Conservation (phyloP, 2,113 vertebrate genomes). For the Orycteropus afer region DNA sequence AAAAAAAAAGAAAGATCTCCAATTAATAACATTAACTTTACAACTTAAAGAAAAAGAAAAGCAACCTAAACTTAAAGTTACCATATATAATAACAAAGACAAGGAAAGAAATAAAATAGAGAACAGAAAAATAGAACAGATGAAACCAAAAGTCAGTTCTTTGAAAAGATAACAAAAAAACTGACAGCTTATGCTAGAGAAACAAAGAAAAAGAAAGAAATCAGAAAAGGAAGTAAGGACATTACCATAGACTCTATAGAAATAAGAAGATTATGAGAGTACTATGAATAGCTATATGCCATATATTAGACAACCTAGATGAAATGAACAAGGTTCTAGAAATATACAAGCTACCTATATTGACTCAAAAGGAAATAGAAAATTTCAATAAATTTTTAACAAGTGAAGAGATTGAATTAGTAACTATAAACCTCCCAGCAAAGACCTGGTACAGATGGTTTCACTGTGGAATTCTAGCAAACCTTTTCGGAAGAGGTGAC, state of each 20-base stretch:
- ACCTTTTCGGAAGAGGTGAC: not conserved
- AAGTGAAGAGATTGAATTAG: not conserved
- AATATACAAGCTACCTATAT: not conserved
- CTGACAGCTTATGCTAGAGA: not conserved
- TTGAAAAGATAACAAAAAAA: no score
- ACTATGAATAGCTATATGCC: no score
- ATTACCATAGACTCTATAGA: not conserved
- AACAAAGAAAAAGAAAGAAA: not conserved
- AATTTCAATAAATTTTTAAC: not conserved
- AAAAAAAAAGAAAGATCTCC: not conserved
- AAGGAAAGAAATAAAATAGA: not conserved
- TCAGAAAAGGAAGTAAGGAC: not conserved
- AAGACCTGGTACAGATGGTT: not conserved
- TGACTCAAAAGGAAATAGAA: not conserved
- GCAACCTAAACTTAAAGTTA: not conserved
- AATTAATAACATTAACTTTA: not conserved
- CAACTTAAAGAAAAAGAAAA: not conserved
- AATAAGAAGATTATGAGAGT: no score
- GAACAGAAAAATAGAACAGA: not conserved
- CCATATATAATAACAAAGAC: not conserved
- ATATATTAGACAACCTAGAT: not conserved
- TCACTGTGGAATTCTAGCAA: not conserved
- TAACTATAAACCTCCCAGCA: not conserved
- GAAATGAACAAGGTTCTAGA: not conserved
- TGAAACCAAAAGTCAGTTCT: not conserved